Conservation (phyloP, 2,797 vertebrate species). For the Pseudomugil tenellus region DNA sequence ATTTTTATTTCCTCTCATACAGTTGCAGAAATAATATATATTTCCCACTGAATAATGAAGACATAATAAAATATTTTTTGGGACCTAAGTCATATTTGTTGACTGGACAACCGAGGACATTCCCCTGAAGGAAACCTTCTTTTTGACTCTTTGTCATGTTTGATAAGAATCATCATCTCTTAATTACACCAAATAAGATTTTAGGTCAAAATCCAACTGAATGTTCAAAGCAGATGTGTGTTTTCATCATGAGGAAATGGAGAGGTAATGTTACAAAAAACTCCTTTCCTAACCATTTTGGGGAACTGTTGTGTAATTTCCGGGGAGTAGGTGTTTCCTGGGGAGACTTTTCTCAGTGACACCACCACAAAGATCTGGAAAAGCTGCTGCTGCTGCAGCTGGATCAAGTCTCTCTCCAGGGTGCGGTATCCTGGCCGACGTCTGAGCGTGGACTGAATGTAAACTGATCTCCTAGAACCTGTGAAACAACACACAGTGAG, state of each 20-base stretch:
- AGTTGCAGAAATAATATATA: neutral
- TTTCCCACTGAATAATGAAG: no score
- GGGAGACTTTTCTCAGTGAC: conserved; percentile 89
- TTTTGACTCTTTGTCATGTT: neutral
- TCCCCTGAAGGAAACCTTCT: neutral
- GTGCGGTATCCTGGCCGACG: conserved; percentile 92
- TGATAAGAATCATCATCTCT: conserved; percentile 14
- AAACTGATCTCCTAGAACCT: conserved; percentile 82
- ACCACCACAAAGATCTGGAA: conserved; percentile 98
- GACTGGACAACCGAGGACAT: conserved; percentile 5
- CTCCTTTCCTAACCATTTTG: conserved; percentile 84
- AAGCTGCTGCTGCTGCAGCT: conserved; percentile 93
- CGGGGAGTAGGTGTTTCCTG: conserved; percentile 86
- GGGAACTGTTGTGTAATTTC: conserved; percentile 97
- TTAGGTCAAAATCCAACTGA: conserved; percentile 16
- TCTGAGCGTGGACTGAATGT: conserved; percentile 86
- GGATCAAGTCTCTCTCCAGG: conserved; percentile 93
- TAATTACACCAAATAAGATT: conserved; percentile 39
- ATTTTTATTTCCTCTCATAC: no score
- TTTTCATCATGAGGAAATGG: neutral
- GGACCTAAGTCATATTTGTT: neutral
- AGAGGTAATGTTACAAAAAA: neutral
- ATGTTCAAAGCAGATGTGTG: conserved; percentile 2
- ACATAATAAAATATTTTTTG: no score
- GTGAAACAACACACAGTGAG: conserved; percentile 45